These are phyloP conservation scores for Hypsibius dujardini DNA, from an alignment of 1,140 invertebrate species.

Conservation along the genomic window DNA sequence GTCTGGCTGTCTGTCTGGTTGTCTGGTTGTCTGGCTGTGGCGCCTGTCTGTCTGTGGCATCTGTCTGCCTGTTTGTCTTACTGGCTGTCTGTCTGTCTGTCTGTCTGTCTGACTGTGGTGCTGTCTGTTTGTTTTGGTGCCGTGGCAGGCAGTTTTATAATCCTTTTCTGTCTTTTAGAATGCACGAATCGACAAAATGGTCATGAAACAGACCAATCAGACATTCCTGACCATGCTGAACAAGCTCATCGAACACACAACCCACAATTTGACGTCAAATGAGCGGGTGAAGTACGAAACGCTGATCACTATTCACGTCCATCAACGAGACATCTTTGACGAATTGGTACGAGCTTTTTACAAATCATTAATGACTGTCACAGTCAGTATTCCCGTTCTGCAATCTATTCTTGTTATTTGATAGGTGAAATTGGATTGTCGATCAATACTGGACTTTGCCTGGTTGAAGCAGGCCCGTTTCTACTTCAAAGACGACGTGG, in stretches of 20 bases:
- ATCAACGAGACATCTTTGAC: constrained; percentile 90
- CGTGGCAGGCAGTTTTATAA: too few species aligned
- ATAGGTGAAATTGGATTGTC: constrained; percentile 61
- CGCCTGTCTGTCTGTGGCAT: too few species aligned
- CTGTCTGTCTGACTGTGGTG: too few species aligned
- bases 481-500: constrained; percentile 84
- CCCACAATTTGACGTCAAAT: constrained; percentile 68
- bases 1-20: too few species aligned
- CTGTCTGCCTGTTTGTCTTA: too few species aligned
- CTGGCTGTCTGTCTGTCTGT: too few species aligned
- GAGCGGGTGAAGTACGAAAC: constrained; percentile 90
- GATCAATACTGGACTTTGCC: constrained; percentile 78
- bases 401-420: constrained; percentile 20
- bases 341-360: constrained; percentile 49
- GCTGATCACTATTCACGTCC: constrained; percentile 87
- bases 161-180: constrained; percentile 33
- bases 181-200: constrained; percentile 73
- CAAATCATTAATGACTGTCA: neutral
- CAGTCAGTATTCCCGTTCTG: neutral
- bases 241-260: constrained; percentile 83
- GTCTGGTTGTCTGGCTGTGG: too few species aligned
- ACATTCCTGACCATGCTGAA: constrained; percentile 79
- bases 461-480: constrained; percentile 90
- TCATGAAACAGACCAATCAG: constrained; percentile 88
- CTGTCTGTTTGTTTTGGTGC: too few species aligned